A percentile compares a stretch with the other conserved stretches of the same genome.
These are phyloP conservation scores for Harpagoxenus sublaevis DNA, from an alignment of 2,888 invertebrate species.

Conservation along the genomic window DNA sequence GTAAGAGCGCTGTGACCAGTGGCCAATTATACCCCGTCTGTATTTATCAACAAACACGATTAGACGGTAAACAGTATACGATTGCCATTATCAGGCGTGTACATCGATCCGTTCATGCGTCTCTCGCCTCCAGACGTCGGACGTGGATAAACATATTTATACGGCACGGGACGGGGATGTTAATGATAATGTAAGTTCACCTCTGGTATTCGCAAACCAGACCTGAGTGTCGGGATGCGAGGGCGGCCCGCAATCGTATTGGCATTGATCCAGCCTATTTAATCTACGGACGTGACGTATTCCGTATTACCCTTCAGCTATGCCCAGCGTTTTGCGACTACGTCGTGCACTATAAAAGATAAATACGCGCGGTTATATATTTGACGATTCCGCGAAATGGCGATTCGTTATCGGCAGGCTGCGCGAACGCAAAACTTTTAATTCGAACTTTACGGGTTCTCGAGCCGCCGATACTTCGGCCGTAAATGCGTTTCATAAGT, in stretches of 20 bases:
- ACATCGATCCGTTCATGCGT: constrained; percentile 69
- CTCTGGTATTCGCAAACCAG: constrained; percentile 64
- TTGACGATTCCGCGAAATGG: constrained; percentile 13
- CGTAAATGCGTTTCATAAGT: constrained; percentile 38
- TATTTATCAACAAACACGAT: constrained; percentile 65
- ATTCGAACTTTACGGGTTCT: constrained; percentile 33
- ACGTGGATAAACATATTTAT: constrained; percentile 68
- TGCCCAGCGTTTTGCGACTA: background rate
- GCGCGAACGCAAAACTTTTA: background rate
- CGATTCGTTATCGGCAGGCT: background rate
- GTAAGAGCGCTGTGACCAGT: background rate
- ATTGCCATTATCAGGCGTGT: constrained; percentile 71
- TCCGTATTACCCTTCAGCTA: constrained; percentile 10
- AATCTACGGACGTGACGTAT: constrained; percentile 36
- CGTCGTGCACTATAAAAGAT: background rate
- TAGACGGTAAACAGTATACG: constrained; percentile 70
- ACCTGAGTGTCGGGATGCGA: constrained; percentile 45
- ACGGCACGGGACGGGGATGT: constrained; percentile 42
- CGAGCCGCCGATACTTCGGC: background rate
- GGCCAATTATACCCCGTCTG: constrained; percentile 26
- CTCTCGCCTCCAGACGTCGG: constrained; percentile 57
- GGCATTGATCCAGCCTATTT: constrained; percentile 64
- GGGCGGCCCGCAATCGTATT: constrained; percentile 29
- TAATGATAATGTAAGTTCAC: constrained; percentile 80
- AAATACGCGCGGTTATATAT: constrained; percentile 13